These are phyloP conservation scores for Anagyrus pseudococci DNA, from an alignment of 2,888 invertebrate genomes.

Conservation along the genomic window DNA sequence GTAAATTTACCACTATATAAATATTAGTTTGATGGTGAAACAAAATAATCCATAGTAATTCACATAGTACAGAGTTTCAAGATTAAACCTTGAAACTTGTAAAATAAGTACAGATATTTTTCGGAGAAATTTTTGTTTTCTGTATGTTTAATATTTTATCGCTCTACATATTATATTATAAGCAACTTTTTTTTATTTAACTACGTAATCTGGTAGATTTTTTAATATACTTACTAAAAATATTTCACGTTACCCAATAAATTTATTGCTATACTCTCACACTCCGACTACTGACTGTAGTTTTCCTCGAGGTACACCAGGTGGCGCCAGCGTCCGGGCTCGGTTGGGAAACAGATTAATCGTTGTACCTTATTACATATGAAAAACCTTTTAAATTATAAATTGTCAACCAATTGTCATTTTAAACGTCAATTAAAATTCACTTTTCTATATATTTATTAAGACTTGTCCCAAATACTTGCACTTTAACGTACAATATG, in stretches of 20 bases:
- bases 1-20: too few relatives aligned
- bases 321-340: conserved; percentile 16
- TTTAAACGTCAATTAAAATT: not conserved
- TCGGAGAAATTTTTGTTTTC: not conserved
- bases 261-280: too few relatives aligned
- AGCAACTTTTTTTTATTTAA: not conserved
- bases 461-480: not conserved
- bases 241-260: conserved; percentile 27
- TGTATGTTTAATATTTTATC: not conserved
- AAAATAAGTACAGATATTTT: not conserved
- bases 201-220: not conserved
- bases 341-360: not conserved
- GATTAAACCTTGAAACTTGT: not conserved
- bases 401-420: not conserved
- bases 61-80: not conserved
- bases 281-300: conserved; percentile 3
- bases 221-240: not conserved
- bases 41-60: too few relatives aligned
- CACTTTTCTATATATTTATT: not conserved
- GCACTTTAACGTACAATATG: too few relatives aligned
- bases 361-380: not conserved
- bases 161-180: not conserved
- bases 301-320: not conserved
- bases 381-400: not conserved
- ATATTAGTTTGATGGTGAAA: too few relatives aligned